Conservation (phyloP, 1,140 invertebrate species). For the Pissodes strobi region DNA sequence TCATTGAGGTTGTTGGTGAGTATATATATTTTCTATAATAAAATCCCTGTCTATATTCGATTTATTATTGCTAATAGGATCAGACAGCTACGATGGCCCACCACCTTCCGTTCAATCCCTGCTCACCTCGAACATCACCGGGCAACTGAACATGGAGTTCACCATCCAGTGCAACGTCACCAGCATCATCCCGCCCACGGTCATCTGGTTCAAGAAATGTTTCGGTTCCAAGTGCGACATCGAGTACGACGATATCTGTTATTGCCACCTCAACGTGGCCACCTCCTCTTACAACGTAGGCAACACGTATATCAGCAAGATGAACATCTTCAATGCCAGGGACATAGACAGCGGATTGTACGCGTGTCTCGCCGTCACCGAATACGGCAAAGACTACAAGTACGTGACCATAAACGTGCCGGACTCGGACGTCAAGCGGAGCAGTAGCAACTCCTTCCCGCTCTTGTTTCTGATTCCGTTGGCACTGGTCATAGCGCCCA, state of each 20-base stretch:
- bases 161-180: slow-evolving; percentile 49
- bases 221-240: slow-evolving; percentile 42
- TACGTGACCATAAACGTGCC: slow-evolving; percentile 42
- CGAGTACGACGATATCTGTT: slow-evolving; percentile 40
- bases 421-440: slow-evolving; percentile 15
- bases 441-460: slow-evolving; percentile 31
- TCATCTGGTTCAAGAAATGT: slow-evolving; percentile 51
- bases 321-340: slow-evolving; percentile 45
- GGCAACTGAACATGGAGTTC: slow-evolving; percentile 41
- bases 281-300: slow-evolving; percentile 31
- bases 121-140: slow-evolving; percentile 39
- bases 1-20: slow-evolving; percentile 43
- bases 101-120: slow-evolving; percentile 42
- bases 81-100: slow-evolving; percentile 30
- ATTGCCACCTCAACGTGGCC: slow-evolving; percentile 39
- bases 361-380: slow-evolving; percentile 48
- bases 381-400: slow-evolving; percentile 42
- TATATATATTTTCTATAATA: neutral
- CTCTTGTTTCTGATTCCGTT: slow-evolving; percentile 48
- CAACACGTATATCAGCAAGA: slow-evolving; percentile 49
- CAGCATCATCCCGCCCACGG: slow-evolving; percentile 41
- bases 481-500: slow-evolving; percentile 39
- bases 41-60: neutral
- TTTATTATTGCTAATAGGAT: slow-evolving; percentile 33
- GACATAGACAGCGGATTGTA: slow-evolving; percentile 47